These are phyloP conservation scores for Protodeltote pygarga DNA, from an alignment of 2,888 invertebrate species.

Conservation along the genomic window DNA sequence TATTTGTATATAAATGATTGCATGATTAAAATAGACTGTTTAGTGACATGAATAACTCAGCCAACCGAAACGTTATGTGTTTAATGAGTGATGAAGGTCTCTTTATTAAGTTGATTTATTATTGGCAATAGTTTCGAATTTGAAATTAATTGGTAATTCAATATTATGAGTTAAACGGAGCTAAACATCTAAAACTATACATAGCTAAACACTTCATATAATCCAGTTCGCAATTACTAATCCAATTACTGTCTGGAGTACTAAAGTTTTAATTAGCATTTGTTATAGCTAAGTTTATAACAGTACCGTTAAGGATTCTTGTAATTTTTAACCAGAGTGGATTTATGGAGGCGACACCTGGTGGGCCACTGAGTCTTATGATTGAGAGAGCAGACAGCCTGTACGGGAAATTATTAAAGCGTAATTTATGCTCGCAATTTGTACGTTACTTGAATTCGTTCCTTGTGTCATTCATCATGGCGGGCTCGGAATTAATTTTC, in stretches of 20 bases:
- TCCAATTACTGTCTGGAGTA: background rate
- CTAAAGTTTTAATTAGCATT: constrained; percentile 33
- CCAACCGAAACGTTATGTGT: constrained; percentile 3
- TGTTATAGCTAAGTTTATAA: constrained; percentile 46
- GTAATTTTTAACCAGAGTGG: constrained; percentile 74
- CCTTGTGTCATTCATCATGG: constrained; percentile 83
- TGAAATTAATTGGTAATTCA: background rate
- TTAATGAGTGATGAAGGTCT: constrained; percentile 8
- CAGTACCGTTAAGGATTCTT: constrained; percentile 51
- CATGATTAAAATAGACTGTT: too few species aligned
- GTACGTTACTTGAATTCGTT: constrained; percentile 83
- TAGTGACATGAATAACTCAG: constrained; percentile 12
- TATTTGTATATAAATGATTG: constrained; percentile 25
- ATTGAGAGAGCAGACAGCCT: constrained; percentile 72
- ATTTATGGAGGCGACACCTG: constrained; percentile 82
- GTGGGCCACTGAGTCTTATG: constrained; percentile 65
- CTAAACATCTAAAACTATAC: background rate
- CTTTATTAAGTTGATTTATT: background rate
- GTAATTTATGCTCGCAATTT: constrained; percentile 86
- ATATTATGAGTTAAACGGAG: background rate
- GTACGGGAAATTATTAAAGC: constrained; percentile 84
- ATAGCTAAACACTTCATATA: background rate
- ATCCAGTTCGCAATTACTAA: constrained; percentile 5
- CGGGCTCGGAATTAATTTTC: constrained; percentile 75
- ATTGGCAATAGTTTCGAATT: constrained; percentile 6